Evolutionary conservation across 2,113 vertebrate species (phyloP).

Genomic region (Apteryx mantelli): DNA sequence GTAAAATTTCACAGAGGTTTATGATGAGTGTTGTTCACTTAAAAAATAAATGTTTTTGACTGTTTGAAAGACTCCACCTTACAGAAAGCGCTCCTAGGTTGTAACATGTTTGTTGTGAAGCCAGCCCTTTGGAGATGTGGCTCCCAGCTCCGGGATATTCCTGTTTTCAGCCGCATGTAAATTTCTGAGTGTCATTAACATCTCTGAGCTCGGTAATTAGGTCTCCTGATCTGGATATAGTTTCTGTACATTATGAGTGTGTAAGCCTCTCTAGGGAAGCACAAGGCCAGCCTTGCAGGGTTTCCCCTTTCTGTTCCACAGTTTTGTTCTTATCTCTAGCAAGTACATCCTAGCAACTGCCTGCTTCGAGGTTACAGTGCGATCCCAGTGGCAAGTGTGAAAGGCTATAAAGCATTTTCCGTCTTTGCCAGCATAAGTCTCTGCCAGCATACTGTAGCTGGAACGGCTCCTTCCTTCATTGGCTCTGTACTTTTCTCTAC

Average conservation of each 20-base stretch:
- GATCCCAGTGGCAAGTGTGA: background rate
- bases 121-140: conserved; percentile 73
- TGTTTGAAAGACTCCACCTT: conserved; percentile 42
- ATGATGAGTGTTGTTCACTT: conserved; percentile 9
- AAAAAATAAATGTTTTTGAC: background rate
- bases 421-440: background rate
- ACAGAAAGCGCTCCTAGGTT: conserved; percentile 42
- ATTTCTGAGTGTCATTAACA: conserved; percentile 84
- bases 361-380: conserved; percentile 19
- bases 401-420: background rate
- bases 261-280: conserved; percentile 62
- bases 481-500: background rate
- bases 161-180: conserved; percentile 80
- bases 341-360: conserved; percentile 30
- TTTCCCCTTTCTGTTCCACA: conserved; percentile 41
- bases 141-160: conserved; percentile 76
- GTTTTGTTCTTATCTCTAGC: conserved; percentile 22
- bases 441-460: background rate
- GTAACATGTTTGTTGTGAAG: conserved; percentile 73
- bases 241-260: conserved; percentile 65
- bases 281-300: conserved; percentile 46
- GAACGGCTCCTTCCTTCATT: background rate
- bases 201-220: conserved; percentile 83
- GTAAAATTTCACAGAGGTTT: conserved; percentile 21
- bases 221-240: conserved; percentile 79